Evolutionary conservation across 2,888 invertebrate species (phyloP).

Genomic region (Caenorhabditis drosophilae): DNA sequence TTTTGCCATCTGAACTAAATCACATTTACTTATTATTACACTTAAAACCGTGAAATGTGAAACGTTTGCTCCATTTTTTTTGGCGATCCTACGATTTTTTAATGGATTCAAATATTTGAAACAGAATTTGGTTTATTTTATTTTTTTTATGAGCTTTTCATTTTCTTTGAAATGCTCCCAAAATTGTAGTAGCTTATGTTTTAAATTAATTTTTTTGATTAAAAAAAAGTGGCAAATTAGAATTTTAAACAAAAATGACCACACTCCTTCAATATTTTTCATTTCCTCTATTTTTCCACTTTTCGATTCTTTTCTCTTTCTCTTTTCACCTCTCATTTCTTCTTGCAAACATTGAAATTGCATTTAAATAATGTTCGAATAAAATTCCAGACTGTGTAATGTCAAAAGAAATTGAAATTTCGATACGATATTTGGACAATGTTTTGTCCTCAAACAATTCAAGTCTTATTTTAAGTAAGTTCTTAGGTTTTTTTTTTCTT

Average conservation of each 20-base stretch:
- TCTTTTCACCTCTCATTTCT: too few relatives aligned
- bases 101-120: slow-evolving; percentile 2
- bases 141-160: too few relatives aligned
- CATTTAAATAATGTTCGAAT: too few relatives aligned
- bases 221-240: too few relatives aligned
- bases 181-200: too few relatives aligned
- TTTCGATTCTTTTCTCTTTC: too few relatives aligned
- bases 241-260: too few relatives aligned
- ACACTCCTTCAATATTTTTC: too few relatives aligned
- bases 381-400: slow-evolving; percentile 9
- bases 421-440: slow-evolving; percentile 40
- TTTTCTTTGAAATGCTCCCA: too few relatives aligned
- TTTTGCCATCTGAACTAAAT: slow-evolving; percentile 39
- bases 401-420: slow-evolving; percentile 45
- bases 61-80: neutral
- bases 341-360: too few relatives aligned
- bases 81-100: neutral
- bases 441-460: slow-evolving; percentile 37
- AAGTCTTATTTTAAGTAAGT: slow-evolving; percentile 34
- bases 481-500: neutral
- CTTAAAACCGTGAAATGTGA: neutral
- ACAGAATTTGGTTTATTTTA: slow-evolving; percentile 1
- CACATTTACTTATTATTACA: slow-evolving; percentile 19
- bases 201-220: too few relatives aligned
- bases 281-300: too few relatives aligned